These are phyloP conservation scores for Drepana falcataria DNA, from an alignment of 2,888 invertebrate genomes.

Conservation along the genomic window DNA sequence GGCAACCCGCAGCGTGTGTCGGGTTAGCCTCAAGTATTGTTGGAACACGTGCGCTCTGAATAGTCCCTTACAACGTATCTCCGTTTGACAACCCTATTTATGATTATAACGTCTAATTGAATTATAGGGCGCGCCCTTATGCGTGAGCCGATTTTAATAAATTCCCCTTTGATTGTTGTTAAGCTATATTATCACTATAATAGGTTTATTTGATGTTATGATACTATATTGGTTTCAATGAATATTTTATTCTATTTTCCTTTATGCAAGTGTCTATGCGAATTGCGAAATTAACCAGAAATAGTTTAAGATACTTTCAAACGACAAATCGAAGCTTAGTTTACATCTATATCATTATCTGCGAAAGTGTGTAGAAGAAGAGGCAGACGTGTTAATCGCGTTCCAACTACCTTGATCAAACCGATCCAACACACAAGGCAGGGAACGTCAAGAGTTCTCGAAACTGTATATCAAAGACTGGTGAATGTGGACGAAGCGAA, in stretches of 20 bases:
- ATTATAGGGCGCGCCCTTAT: slow-evolving; percentile 57
- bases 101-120: slow-evolving; percentile 63
- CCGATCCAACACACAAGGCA: too few species aligned
- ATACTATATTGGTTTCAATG: neutral
- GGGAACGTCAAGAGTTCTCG: too few species aligned
- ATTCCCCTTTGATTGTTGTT: slow-evolving; percentile 17
- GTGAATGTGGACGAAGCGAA: too few species aligned
- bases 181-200: neutral
- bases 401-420: too few species aligned
- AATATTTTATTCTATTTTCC: neutral
- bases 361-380: too few species aligned
- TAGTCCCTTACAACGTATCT: slow-evolving; percentile 54
- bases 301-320: too few species aligned
- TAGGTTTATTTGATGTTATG: neutral
- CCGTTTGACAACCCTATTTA: slow-evolving; percentile 63
- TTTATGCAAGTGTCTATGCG: too few species aligned
- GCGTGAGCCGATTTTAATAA: slow-evolving; percentile 49
- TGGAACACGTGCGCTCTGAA: slow-evolving; percentile 67
- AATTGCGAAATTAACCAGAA: too few species aligned
- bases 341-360: too few species aligned
- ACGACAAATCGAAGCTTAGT: too few species aligned
- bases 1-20: slow-evolving; percentile 64
- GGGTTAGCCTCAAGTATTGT: slow-evolving; percentile 58
- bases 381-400: too few species aligned
- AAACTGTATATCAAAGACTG: too few species aligned